phyloP scores from a whole-genome alignment of 2,113 vertebrate genomes.

The Peromyscus californicus region DNA sequence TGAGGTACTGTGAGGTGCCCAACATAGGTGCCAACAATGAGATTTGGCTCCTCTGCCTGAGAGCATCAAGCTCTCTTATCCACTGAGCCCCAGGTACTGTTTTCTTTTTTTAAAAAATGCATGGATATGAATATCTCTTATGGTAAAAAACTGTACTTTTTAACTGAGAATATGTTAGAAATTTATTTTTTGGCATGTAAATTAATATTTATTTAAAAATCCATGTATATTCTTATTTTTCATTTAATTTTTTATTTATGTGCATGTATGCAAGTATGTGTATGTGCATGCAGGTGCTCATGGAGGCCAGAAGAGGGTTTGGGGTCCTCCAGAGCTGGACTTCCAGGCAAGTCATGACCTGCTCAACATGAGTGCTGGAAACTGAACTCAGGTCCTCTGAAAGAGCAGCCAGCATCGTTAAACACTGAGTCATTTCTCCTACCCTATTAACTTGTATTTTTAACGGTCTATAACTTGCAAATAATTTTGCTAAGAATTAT shows the following conservation, averaged over 20 bases:
- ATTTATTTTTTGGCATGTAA: background rate
- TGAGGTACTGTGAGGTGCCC: background rate
- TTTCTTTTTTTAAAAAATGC: background rate
- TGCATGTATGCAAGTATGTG: background rate
- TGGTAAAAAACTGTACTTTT: background rate
- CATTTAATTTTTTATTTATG: background rate
- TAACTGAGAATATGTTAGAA: background rate
- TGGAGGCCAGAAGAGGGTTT: too few relatives aligned
- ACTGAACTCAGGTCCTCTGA: too few relatives aligned
- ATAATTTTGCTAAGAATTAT: background rate
- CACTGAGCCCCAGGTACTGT: background rate
- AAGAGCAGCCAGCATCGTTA: background rate
- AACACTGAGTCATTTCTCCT: too few relatives aligned
- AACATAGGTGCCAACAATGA: too few relatives aligned
- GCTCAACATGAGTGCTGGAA: background rate
- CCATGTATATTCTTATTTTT: background rate
- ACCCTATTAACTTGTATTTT: background rate
- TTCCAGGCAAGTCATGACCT: background rate
- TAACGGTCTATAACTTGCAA: background rate
- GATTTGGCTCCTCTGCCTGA: too few relatives aligned
- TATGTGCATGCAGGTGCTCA: background rate
- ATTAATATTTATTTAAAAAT: background rate
- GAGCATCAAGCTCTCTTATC: background rate
- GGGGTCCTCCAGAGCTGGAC: background rate
- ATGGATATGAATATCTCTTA: background rate